Evolutionary conservation across 2,797 vertebrate species (phyloP).

Genomic region (Ctenosaura bakeri): DNA sequence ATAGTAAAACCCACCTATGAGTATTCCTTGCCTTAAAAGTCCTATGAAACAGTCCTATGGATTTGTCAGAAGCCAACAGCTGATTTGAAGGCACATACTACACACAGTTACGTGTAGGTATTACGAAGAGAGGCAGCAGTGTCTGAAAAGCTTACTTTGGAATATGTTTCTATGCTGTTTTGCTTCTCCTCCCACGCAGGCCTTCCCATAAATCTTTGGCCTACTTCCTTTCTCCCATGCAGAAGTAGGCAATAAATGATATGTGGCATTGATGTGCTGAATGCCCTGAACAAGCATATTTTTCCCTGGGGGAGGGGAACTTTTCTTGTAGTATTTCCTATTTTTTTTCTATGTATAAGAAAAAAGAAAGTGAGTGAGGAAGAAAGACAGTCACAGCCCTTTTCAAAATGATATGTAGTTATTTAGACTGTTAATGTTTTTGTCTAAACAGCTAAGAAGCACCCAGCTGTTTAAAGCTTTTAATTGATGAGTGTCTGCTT

Average conservation of each 20-base stretch:
- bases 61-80: no score
- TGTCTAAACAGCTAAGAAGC: conserved; percentile 59
- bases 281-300: background rate
- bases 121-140: background rate
- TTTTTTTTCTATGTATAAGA: no score
- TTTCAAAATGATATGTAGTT: conserved; percentile 1
- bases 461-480: conserved; percentile 73
- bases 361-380: no score
- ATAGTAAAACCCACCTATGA: no score
- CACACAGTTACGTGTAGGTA: background rate
- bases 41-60: no score
- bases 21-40: no score
- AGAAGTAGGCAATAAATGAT: background rate
- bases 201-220: background rate
- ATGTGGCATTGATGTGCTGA: background rate
- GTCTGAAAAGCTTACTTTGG: background rate
- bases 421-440: conserved; percentile 30
- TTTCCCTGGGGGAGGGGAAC: no score
- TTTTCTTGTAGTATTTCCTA: no score
- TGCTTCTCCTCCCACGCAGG: background rate
- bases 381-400: background rate
- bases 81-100: background rate
- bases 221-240: background rate
- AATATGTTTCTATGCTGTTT: background rate
- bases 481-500: conserved; percentile 63